phyloP scores from a whole-genome alignment of 2,888 invertebrate species.

The Leucozona laternaria region DNA sequence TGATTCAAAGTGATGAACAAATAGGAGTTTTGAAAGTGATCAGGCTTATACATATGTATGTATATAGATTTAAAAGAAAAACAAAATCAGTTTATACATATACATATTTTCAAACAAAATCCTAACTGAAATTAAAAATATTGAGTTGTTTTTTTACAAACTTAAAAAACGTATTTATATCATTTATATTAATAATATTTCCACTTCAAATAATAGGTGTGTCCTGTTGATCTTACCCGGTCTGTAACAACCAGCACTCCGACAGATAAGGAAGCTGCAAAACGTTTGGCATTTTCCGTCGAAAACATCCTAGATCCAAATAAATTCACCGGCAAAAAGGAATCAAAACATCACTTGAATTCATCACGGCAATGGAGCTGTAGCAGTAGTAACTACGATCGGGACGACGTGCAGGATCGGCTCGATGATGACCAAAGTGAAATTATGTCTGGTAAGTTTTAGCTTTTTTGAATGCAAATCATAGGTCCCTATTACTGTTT shows the following conservation, averaged over 20 bases:
- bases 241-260: constrained; percentile 81
- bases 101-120: too few species aligned
- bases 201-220: constrained; percentile 78
- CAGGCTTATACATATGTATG: too few species aligned
- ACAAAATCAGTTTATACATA: too few species aligned
- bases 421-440: constrained; percentile 83
- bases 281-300: constrained; percentile 92
- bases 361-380: constrained; percentile 84
- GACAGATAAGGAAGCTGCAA: constrained; percentile 82
- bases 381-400: constrained; percentile 82
- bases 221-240: constrained; percentile 83
- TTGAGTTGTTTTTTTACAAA: too few species aligned
- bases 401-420: constrained; percentile 82
- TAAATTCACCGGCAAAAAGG: constrained; percentile 91
- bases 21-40: too few species aligned
- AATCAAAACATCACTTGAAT: constrained; percentile 77
- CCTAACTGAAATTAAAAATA: too few species aligned
- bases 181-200: too few species aligned
- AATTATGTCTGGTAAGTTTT: constrained; percentile 85
- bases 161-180: too few species aligned
- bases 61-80: too few species aligned
- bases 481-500: too few species aligned
- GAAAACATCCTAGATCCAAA: constrained; percentile 96
- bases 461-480: too few species aligned
- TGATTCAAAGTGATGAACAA: too few species aligned